Base-by-base conservation (phyloP, 1,140 invertebrate species). In the Drosophila biarmipes region DNA sequence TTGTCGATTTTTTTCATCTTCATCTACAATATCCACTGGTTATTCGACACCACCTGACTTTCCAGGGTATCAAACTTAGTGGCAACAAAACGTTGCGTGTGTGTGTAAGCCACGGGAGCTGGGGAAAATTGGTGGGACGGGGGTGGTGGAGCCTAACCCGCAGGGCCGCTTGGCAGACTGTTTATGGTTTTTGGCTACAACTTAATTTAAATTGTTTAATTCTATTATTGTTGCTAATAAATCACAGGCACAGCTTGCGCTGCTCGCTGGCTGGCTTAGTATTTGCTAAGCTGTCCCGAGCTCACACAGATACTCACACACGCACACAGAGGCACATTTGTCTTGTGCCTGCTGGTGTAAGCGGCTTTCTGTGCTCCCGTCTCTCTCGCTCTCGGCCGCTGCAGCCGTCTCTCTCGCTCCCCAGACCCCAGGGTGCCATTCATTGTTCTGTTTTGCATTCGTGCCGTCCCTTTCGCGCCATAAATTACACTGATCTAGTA, bases 181-280 rank as follows among this genome's bases (percentile, higher is more conserved):
- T 87, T 87, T 87, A 87, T 87, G 82, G 82, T 87, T 87, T 86
- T 87, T 75, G 82, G 84, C 90, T 90, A 90, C 90, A 91, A 91
- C 90, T 91, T 91, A 90, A 91, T 91, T 91, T 91, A 91, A 91
- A 91, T 91, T 91, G 90, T 90, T 91, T 91, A 91, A 91, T 91
- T 91, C 90, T 91, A 91, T 91, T 91, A 91, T 90, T 91, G 90
- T 90, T 91, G 90, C 90, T 91, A 91, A 91, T 91, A 91, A 91
- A 91, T 91, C 90, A 91, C 78, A 82, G 84, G 75, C 82, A 87
- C 82, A 87, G 82, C 82, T 89, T 87, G 82, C 71, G 78, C 58
- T 82, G 74, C 53, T 75, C 71, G 79, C 78, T 81, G 51, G 54
- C 82, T 87, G 78, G 82, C 82, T 86, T 86, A 86, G 82, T 78